Conservation (phyloP, 2,888 invertebrate genomes). For the Diarsia brunnea region DNA sequence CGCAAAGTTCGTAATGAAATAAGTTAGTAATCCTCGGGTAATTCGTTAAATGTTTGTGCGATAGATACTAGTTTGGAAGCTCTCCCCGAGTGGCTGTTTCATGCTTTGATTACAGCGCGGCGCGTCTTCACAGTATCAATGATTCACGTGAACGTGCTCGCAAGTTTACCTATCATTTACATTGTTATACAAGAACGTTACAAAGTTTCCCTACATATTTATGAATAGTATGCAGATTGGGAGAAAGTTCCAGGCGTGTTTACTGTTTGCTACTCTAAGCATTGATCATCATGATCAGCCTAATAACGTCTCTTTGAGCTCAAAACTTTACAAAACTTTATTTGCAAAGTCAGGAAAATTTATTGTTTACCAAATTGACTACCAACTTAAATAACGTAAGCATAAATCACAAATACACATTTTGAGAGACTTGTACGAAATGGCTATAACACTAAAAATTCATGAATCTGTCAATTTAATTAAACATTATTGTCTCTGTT, state of each 20-base stretch:
- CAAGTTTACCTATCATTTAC: conserved; percentile 67
- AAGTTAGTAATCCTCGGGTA: conserved; percentile 86
- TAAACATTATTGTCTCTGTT: no score
- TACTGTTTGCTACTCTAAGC: background rate
- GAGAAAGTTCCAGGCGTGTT: conserved; percentile 44
- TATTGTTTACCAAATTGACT: background rate
- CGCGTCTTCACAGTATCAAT: conserved; percentile 64
- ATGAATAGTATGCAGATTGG: conserved; percentile 50
- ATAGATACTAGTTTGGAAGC: conserved; percentile 77
- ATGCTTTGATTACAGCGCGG: conserved; percentile 69
- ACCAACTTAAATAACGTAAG: background rate
- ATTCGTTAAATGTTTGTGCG: conserved; percentile 85
- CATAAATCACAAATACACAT: background rate
- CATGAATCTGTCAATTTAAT: no score
- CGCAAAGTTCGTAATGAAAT: conserved; percentile 87
- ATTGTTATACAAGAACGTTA: conserved; percentile 54
- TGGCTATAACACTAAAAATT: background rate
- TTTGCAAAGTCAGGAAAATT: background rate
- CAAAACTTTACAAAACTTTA: background rate
- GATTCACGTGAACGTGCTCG: conserved; percentile 64
- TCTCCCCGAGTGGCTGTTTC: conserved; percentile 72
- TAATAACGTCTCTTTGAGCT: conserved; percentile 14
- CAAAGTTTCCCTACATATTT: conserved; percentile 58
- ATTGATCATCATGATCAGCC: conserved; percentile 34
- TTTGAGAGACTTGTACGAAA: background rate